Evolutionary conservation across 2,113 vertebrate genomes (phyloP).

Genomic region (Penelope pileata): DNA sequence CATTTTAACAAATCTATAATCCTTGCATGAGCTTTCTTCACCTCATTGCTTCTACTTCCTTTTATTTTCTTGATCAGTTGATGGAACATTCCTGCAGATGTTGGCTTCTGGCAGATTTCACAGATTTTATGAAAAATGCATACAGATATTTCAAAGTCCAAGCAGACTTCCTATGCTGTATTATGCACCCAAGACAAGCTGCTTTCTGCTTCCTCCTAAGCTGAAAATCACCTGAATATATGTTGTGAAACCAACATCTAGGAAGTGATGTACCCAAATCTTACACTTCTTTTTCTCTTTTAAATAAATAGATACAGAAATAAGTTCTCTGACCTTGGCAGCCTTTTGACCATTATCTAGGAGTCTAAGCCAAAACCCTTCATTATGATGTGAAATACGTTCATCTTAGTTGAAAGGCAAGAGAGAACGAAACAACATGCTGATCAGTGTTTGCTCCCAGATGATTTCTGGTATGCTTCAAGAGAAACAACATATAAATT

Average conservation of each 20-base stretch:
- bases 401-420: conserved; percentile 6
- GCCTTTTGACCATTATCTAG: neutral
- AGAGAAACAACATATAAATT: conserved; percentile 68
- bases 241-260: neutral
- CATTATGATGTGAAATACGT: conserved; percentile 10
- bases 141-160: neutral
- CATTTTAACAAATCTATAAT: neutral
- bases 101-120: neutral
- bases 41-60: neutral
- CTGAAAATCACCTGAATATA: neutral
- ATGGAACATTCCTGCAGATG: neutral
- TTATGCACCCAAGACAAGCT: neutral
- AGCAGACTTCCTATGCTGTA: neutral
- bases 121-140: neutral
- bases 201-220: neutral
- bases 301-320: neutral
- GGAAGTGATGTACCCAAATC: neutral
- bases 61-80: neutral
- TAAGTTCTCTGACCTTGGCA: conserved; percentile 16
- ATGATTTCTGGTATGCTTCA: conserved; percentile 53
- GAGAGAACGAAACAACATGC: neutral
- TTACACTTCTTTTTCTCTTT: neutral
- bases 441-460: neutral
- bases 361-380: conserved; percentile 23
- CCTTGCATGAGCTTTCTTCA: neutral